A percentile compares a stretch with the other conserved stretches of the same genome.
phyloP scores from a whole-genome alignment of 2,797 vertebrate species.

The Cynodonichthys magdalenae region DNA sequence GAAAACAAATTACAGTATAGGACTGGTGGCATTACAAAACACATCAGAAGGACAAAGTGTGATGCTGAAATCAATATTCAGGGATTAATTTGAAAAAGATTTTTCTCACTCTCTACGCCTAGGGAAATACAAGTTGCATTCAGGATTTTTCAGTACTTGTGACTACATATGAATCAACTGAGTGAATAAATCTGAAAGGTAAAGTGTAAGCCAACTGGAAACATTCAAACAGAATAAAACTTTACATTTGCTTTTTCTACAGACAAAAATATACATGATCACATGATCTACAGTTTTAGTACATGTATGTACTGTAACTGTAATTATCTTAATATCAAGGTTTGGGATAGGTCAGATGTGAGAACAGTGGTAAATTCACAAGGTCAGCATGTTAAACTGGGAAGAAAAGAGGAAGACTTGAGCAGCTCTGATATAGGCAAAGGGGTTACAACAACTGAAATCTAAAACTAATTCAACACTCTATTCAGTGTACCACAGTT shows the following conservation, averaged over 20 bases:
- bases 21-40: conserved; percentile 65
- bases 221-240: conserved; percentile 25
- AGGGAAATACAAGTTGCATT: conserved; percentile 62
- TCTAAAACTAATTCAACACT: not conserved
- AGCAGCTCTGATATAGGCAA: not conserved
- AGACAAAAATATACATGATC: conserved; percentile 2
- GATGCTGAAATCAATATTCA: conserved; percentile 64
- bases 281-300: not conserved
- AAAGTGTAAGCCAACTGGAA: conserved; percentile 35
- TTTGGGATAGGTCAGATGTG: not conserved
- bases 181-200: conserved; percentile 28
- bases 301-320: not conserved
- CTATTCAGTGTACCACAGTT: too few species aligned
- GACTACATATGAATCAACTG: conserved; percentile 23
- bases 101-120: conserved; percentile 35
- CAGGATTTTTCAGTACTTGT: conserved; percentile 61
- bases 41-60: conserved; percentile 75
- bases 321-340: not conserved
- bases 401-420: conserved; percentile 2
- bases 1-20: conserved; percentile 38
- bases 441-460: not conserved
- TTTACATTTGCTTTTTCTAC: conserved; percentile 29
- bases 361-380: not conserved
- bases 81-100: conserved; percentile 70
- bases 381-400: not conserved